These are phyloP conservation scores for Campylomormyrus numenius DNA, from an alignment of 2,113 vertebrate genomes.

Conservation along the genomic window DNA sequence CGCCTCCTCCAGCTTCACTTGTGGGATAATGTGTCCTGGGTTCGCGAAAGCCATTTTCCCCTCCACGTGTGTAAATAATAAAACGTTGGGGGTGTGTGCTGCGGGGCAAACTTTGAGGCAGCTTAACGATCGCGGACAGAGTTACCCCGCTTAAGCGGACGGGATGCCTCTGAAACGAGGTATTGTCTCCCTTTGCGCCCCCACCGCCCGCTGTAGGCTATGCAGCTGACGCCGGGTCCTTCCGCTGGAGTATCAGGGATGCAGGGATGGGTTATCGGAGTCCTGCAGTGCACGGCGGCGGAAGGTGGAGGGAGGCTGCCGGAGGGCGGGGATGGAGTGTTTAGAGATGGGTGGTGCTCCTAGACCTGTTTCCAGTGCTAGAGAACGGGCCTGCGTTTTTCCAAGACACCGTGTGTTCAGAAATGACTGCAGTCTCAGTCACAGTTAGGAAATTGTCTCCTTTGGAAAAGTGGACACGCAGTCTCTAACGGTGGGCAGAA, in stretches of 20 bases:
- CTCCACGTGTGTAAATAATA: slow-evolving; percentile 1
- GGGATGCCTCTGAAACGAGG: not conserved
- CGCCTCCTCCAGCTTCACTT: slow-evolving; percentile 39
- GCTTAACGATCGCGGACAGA: not conserved
- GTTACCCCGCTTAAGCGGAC: not conserved
- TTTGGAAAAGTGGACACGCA: not conserved
- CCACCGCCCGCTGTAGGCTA: not conserved
- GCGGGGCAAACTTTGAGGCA: not conserved
- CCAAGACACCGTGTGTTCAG: not conserved
- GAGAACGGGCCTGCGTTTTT: not conserved
- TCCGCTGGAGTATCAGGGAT: not conserved
- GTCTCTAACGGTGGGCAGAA: not conserved
- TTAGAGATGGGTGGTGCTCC: not conserved
- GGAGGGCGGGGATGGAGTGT: not conserved
- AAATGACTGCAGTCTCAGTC: not conserved
- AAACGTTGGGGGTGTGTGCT: not conserved
- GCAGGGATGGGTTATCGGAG: not conserved
- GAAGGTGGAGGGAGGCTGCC: not conserved
- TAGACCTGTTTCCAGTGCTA: not conserved
- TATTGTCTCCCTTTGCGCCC: not conserved
- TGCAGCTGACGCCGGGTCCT: not conserved
- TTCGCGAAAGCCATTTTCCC: slow-evolving; percentile 36
- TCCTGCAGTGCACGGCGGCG: not conserved
- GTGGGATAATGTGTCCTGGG: slow-evolving; percentile 38
- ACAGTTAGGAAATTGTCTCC: not conserved